phyloP scores from a whole-genome alignment of 2,888 invertebrate species.

The Gibbula magus region DNA sequence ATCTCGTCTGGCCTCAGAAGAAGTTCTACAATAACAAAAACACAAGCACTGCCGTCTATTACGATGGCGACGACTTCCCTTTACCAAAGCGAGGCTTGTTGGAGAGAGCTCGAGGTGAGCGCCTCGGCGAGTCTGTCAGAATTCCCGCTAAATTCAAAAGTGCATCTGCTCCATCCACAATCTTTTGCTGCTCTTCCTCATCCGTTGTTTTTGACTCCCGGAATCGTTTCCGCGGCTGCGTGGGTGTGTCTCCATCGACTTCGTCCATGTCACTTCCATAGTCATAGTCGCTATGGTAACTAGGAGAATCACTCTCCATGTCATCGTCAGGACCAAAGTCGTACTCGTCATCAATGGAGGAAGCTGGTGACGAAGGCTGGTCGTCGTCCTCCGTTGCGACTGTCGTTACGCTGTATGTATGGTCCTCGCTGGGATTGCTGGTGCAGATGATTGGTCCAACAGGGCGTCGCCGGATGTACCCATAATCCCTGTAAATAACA shows the following conservation, averaged over 20 bases:
- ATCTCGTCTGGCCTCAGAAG: conserved; percentile 12
- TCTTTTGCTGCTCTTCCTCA: conserved; percentile 78
- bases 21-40: conserved; percentile 8
- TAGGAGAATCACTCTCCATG: conserved; percentile 39
- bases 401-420: conserved; percentile 85
- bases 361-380: conserved; percentile 67
- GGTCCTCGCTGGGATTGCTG: conserved; percentile 92
- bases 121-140: conserved; percentile 62
- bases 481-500: conserved; percentile 3
- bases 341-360: conserved; percentile 75
- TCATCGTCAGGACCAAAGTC: conserved; percentile 68
- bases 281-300: conserved; percentile 48
- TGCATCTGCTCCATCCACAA: conserved; percentile 87
- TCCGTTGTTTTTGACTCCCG: conserved; percentile 42
- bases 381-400: conserved; percentile 54
- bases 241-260: conserved; percentile 56
- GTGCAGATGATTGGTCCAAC: conserved; percentile 81
- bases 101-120: background rate
- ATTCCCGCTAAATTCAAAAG: conserved; percentile 85
- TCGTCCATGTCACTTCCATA: conserved; percentile 57
- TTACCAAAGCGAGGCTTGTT: background rate
- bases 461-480: conserved; percentile 20
- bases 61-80: background rate
- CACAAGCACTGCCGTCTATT: background rate
- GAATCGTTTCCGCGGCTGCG: conserved; percentile 28